A percentile compares a stretch with the other conserved stretches of the same genome.
Conservation (phyloP, 2,888 invertebrate species). For the Drosophila phalerata region DNA sequence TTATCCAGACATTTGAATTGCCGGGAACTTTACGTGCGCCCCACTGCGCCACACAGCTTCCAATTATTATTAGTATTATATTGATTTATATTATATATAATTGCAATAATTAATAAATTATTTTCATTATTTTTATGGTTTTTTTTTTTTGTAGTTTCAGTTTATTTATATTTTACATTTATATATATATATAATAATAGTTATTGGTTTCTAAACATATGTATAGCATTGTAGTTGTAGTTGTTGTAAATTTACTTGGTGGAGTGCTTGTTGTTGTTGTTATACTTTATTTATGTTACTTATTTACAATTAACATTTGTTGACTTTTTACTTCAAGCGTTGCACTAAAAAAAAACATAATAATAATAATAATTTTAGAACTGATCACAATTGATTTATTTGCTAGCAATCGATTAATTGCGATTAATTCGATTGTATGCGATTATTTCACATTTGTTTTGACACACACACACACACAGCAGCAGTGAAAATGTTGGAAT, state of each 20-base stretch:
- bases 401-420: conserved; percentile 4
- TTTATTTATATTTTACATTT: conserved; percentile 41
- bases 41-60: conserved; percentile 30
- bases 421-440: conserved; percentile 9
- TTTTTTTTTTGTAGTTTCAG: conserved; percentile 19
- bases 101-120: conserved; percentile 13
- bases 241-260: conserved; percentile 64
- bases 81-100: conserved; percentile 3
- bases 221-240: conserved; percentile 51
- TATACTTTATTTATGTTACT: conserved; percentile 65
- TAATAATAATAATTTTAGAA: conserved; percentile 29
- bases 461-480: conserved; percentile 34
- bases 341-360: conserved; percentile 52
- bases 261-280: conserved; percentile 56
- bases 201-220: conserved; percentile 56
- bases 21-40: conserved; percentile 55
- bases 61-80: background rate
- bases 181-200: conserved; percentile 49
- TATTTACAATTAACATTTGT: conserved; percentile 70
- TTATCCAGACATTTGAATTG: conserved; percentile 81
- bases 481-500: conserved; percentile 68
- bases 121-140: no score
- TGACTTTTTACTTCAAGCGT: conserved; percentile 54
- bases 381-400: conserved; percentile 17
- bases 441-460: conserved; percentile 18